Conservation (phyloP, 2,888 invertebrate species). For the Drosophila helvetica region DNA sequence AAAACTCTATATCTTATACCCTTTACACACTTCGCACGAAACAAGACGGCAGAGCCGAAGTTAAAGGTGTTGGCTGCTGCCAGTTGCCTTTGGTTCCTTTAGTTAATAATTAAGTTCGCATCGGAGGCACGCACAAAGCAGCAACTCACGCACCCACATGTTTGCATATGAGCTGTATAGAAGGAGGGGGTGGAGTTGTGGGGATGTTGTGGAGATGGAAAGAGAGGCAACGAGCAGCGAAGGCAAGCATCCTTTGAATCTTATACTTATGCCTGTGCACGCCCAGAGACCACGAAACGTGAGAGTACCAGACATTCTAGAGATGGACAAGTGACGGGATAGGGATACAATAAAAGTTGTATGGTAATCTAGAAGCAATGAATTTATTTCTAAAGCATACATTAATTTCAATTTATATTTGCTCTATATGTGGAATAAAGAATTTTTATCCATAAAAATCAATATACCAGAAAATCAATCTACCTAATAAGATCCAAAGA, state of each 20-base stretch:
- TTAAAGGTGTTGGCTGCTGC: constrained; percentile 61
- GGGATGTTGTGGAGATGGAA: no score
- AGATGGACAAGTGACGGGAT: no score
- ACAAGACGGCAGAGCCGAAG: constrained; percentile 34
- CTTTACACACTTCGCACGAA: not conserved
- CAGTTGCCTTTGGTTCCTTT: constrained; percentile 57
- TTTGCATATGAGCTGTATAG: constrained; percentile 6
- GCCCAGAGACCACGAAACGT: constrained; percentile 16
- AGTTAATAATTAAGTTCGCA: constrained; percentile 78
- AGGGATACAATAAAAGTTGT: no score
- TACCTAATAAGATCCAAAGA: no score
- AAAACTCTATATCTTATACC: not conserved
- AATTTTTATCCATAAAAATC: no score
- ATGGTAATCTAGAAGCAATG: no score
- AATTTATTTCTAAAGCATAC: no score
- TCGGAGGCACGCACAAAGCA: constrained; percentile 67
- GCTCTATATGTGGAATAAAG: no score
- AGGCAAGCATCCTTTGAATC: constrained; percentile 26
- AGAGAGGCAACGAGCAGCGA: no score
- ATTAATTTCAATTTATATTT: no score
- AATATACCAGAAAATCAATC: no score
- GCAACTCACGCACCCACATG: constrained; percentile 18
- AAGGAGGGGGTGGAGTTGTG: not conserved
- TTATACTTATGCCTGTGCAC: constrained; percentile 30
- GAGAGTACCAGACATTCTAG: no score